Conservation (phyloP, 2,113 vertebrate species). For the Chloropsis hardwickii region DNA sequence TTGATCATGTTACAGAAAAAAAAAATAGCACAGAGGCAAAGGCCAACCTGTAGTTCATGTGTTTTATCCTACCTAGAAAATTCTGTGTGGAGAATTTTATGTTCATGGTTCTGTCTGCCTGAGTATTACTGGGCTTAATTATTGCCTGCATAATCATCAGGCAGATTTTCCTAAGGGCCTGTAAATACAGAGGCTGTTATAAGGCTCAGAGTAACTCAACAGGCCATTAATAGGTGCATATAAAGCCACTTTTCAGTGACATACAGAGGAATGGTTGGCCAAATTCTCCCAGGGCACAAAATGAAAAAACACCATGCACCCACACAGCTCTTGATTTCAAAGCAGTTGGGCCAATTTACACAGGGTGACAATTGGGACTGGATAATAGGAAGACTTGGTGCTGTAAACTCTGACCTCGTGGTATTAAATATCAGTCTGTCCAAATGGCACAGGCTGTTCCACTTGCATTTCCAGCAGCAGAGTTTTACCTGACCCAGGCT, state of each 20-base stretch:
- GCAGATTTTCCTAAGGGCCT: neutral
- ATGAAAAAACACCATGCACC: neutral
- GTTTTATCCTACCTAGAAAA: neutral
- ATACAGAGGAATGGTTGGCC: neutral
- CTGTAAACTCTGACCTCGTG: slow-evolving; percentile 7
- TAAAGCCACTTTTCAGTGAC: neutral
- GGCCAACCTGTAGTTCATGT: neutral
- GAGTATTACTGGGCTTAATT: neutral
- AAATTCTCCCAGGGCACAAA: neutral
- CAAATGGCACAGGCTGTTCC: slow-evolving; percentile 1
- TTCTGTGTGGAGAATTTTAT: neutral
- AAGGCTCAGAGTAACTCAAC: neutral
- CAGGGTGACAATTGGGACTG: neutral
- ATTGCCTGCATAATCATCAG: neutral
- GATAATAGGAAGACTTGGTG: neutral
- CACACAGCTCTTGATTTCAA: neutral
- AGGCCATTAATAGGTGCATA: neutral
- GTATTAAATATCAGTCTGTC: neutral
- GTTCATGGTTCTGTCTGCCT: neutral
- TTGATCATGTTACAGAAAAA: slow-evolving; percentile 52
- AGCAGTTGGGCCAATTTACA: slow-evolving; percentile 4
- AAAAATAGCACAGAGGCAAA: neutral
- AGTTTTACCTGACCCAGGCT: slow-evolving; percentile 21
- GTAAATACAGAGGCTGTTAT: neutral
- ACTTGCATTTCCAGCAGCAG: neutral